Evolutionary conservation across 2,888 invertebrate species (phyloP).

Genomic region (Ochropleura plecta): DNA sequence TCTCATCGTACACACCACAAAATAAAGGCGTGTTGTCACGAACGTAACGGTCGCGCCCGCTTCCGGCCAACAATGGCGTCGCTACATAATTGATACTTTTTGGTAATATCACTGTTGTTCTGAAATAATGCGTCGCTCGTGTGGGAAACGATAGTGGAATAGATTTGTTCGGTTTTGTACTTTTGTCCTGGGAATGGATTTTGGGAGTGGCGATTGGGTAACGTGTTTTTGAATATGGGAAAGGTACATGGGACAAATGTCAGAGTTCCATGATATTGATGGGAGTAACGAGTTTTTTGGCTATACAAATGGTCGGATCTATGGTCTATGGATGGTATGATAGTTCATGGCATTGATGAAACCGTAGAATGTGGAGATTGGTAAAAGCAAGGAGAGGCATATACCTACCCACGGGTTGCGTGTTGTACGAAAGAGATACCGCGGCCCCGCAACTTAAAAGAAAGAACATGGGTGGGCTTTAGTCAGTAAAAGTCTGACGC

Average conservation of each 20-base stretch:
- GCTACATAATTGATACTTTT: conserved; percentile 66
- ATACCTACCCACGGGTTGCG: too few relatives aligned
- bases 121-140: conserved; percentile 50
- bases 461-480: too few relatives aligned
- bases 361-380: not conserved
- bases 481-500: too few relatives aligned
- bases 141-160: conserved; percentile 42
- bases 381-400: not conserved
- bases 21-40: conserved; percentile 60
- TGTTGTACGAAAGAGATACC: too few relatives aligned
- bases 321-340: too few relatives aligned
- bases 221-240: not conserved
- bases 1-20: conserved; percentile 34
- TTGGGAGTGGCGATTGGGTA: conserved; percentile 20
- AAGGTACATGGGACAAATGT: not conserved
- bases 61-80: conserved; percentile 58
- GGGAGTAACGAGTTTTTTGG: not conserved
- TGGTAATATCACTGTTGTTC: conserved; percentile 57
- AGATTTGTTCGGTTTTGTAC: conserved; percentile 9
- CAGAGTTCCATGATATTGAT: not conserved
- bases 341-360: not conserved
- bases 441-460: too few relatives aligned
- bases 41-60: conserved; percentile 61
- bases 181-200: conserved; percentile 13
- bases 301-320: too few relatives aligned